These are phyloP conservation scores for Hypothenemus hampei DNA, from an alignment of 1,140 invertebrate genomes.

Conservation along the genomic window DNA sequence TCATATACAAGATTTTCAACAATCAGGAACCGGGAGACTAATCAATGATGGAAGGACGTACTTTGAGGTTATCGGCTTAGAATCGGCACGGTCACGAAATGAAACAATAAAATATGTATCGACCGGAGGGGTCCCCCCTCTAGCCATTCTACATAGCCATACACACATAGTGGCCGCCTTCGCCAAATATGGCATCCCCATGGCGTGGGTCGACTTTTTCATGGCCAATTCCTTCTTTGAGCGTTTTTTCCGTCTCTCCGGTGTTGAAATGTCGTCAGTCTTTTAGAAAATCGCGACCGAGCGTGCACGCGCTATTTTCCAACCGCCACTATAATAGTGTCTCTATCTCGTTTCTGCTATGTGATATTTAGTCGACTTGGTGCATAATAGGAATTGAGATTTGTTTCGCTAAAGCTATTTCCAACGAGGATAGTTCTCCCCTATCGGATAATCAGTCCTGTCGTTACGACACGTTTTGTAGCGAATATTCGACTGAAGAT, in stretches of 20 bases:
- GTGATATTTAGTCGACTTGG: slow-evolving; percentile 8
- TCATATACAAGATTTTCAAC: no score
- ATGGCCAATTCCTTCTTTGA: slow-evolving; percentile 27
- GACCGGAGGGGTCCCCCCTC: neutral
- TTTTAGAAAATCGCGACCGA: slow-evolving; percentile 25
- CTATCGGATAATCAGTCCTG: slow-evolving; percentile 14
- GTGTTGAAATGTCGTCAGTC: slow-evolving; percentile 15
- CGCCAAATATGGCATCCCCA: slow-evolving; percentile 17
- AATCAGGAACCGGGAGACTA: no score
- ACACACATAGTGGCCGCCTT: slow-evolving; percentile 10
- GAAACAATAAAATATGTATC: slow-evolving; percentile 1
- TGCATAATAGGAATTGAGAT: slow-evolving; percentile 31
- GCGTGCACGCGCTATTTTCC: slow-evolving; percentile 12
- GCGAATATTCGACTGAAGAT: slow-evolving; percentile 3
- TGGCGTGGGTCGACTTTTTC: slow-evolving; percentile 20
- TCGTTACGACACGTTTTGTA: slow-evolving; percentile 16
- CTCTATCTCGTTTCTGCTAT: slow-evolving; percentile 28
- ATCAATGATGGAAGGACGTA: slow-evolving; percentile 4
- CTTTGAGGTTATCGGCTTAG: slow-evolving; percentile 6
- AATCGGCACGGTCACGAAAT: neutral
- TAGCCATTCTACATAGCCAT: slow-evolving; percentile 10
- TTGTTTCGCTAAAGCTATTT: slow-evolving; percentile 1
- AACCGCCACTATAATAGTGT: neutral
- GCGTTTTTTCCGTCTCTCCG: slow-evolving; percentile 10
- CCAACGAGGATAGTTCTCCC: no score